Percentiles rank a stretch among this genome's conserved stretches.
These are phyloP conservation scores for Mechanitis messenoides DNA, from an alignment of 2,888 invertebrate species.

Conservation along the genomic window DNA sequence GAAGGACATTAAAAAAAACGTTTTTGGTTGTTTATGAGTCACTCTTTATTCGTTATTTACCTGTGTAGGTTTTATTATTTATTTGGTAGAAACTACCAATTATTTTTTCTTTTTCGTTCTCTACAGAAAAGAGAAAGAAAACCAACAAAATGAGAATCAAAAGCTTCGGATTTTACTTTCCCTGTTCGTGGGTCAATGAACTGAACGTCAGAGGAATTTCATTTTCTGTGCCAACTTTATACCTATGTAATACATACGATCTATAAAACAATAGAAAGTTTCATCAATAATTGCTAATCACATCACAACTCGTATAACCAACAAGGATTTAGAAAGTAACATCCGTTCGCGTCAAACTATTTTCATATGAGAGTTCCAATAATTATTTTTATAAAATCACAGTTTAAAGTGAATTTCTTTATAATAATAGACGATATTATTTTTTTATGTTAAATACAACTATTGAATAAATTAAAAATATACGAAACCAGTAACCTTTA, in stretches of 20 bases:
- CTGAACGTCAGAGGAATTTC: not conserved
- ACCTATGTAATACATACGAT: slow-evolving; percentile 8
- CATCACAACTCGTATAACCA: slow-evolving; percentile 48
- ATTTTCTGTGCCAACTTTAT: not conserved
- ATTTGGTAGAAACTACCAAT: too few species aligned
- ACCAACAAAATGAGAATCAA: slow-evolving; percentile 11
- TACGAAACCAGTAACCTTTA: not conserved
- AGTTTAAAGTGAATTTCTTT: not conserved
- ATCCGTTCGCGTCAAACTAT: slow-evolving; percentile 32
- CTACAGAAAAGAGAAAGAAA: slow-evolving; percentile 6
- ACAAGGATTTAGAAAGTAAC: slow-evolving; percentile 62
- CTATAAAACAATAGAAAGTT: slow-evolving; percentile 49
- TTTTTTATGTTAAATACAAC: too few species aligned
- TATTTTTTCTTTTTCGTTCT: too few species aligned
- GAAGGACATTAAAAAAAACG: not conserved
- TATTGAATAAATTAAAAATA: not conserved
- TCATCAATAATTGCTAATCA: slow-evolving; percentile 34
- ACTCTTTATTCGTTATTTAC: not conserved
- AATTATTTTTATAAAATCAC: not conserved
- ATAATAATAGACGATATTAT: not conserved
- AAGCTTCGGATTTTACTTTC: slow-evolving; percentile 13
- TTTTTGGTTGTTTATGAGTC: not conserved
- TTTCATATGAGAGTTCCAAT: slow-evolving; percentile 13
- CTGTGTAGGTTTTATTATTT: too few species aligned
- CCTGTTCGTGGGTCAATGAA: slow-evolving; percentile 12